These are phyloP conservation scores for Galerucella nymphaeae DNA, from an alignment of 2,888 invertebrate genomes.

Conservation along the genomic window DNA sequence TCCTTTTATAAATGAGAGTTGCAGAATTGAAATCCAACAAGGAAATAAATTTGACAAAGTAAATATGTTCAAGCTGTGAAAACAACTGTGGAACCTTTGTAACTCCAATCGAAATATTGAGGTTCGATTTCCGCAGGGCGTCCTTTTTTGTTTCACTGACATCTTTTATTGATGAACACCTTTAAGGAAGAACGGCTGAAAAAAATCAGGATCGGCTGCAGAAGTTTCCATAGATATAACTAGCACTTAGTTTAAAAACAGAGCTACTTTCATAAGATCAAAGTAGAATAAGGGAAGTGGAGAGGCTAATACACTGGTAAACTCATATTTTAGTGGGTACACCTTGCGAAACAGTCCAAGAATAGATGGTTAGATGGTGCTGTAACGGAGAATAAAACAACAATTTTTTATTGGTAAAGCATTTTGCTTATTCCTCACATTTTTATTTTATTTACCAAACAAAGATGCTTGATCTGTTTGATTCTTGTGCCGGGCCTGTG, in stretches of 20 bases:
- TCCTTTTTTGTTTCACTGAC: conserved; percentile 49
- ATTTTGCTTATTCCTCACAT: too few relatives aligned
- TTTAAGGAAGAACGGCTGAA: conserved; percentile 9
- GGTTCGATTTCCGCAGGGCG: conserved; percentile 43
- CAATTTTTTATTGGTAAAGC: too few relatives aligned
- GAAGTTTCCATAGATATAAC: background rate
- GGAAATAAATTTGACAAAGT: conserved; percentile 39
- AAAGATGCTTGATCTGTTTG: background rate
- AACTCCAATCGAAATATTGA: conserved; percentile 45
- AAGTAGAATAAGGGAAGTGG: too few relatives aligned
- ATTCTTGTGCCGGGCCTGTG: background rate
- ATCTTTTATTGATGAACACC: conserved; percentile 52
- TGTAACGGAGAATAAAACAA: too few relatives aligned
- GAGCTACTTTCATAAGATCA: too few relatives aligned
- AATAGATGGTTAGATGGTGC: too few relatives aligned
- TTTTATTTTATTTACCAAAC: too few relatives aligned
- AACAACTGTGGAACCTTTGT: conserved; percentile 36
- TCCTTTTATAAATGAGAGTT: conserved; percentile 15
- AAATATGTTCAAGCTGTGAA: conserved; percentile 39
- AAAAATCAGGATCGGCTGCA: background rate
- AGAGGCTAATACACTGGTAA: too few relatives aligned
- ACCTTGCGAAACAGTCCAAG: too few relatives aligned
- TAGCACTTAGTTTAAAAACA: too few relatives aligned
- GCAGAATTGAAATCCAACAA: conserved; percentile 26
- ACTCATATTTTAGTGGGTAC: too few relatives aligned